Conservation (phyloP, 1,140 invertebrate genomes). For the Venturia canescens region DNA sequence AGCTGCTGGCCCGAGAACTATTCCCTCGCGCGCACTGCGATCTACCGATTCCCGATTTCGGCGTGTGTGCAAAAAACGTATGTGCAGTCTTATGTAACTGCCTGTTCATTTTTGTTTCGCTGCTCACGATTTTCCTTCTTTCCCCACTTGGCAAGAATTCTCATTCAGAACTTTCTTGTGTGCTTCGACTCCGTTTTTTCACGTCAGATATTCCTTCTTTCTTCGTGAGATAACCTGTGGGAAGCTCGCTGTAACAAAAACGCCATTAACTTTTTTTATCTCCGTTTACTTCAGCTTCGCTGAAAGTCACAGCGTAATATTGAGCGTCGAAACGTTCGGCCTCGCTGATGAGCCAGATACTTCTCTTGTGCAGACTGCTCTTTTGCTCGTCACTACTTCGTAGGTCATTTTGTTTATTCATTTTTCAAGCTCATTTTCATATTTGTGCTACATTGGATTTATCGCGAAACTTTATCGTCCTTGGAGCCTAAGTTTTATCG, state of each 20-base stretch:
- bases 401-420: neutral
- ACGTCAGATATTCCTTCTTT: neutral
- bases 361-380: neutral
- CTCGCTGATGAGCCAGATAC: neutral
- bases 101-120: slow-evolving; percentile 1
- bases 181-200: neutral
- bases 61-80: neutral
- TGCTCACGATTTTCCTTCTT: slow-evolving; percentile 12
- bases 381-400: neutral
- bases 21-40: neutral
- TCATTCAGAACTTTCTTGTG: neutral
- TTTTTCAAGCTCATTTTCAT: too few relatives aligned
- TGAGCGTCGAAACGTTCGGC: neutral
- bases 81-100: neutral
- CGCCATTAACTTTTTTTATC: neutral
- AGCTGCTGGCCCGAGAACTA: slow-evolving; percentile 60
- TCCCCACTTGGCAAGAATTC: neutral
- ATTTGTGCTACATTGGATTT: too few relatives aligned
- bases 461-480: too few relatives aligned
- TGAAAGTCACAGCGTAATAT: neutral
- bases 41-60: slow-evolving; percentile 5
- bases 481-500: too few relatives aligned
- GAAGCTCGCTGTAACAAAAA: neutral
- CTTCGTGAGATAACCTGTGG: neutral
- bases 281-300: neutral